Evolutionary conservation across 30 jellyfish, hydroid and myxozoan species (phyloP).

Genomic region (Aurelia aurita complex sp. Pacific): DNA sequence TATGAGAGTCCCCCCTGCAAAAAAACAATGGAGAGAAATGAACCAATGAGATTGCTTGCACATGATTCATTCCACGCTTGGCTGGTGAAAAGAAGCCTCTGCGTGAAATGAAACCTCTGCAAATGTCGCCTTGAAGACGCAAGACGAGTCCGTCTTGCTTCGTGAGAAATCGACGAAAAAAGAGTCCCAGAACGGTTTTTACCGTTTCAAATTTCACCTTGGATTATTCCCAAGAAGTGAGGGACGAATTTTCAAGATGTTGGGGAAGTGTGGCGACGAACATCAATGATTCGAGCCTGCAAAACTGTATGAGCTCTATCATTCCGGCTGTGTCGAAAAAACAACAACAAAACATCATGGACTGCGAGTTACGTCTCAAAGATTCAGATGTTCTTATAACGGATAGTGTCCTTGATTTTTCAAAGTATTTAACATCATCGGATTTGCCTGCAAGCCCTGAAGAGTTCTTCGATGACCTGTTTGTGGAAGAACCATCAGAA

Average conservation of each 20-base stretch:
- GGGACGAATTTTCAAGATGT: constrained; percentile 89
- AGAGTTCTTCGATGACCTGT: constrained; percentile 97
- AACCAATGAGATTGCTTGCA: constrained; percentile 63
- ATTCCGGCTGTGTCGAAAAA: constrained; percentile 93
- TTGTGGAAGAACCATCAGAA: constrained; percentile 74
- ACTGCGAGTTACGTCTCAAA: constrained; percentile 73
- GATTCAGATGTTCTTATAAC: constrained; percentile 91
- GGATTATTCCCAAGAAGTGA: constrained; percentile 70
- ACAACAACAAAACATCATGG: constrained; percentile 83
- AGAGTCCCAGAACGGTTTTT: constrained; percentile 71
- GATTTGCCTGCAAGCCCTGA: constrained; percentile 99
- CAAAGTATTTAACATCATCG: constrained; percentile 90
- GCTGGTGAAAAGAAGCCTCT: background rate
- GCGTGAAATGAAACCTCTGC: constrained; percentile 61
- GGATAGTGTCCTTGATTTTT: constrained; percentile 99
- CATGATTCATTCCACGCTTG: constrained; percentile 63
- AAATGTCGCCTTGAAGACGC: constrained; percentile 77
- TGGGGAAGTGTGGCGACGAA: constrained; percentile 88
- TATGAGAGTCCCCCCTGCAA: constrained; percentile 21
- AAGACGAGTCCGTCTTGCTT: constrained; percentile 37
- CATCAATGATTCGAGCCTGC: constrained; percentile 71
- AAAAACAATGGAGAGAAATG: constrained; percentile 13
- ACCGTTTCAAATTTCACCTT: constrained; percentile 68
- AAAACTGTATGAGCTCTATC: constrained; percentile 58
- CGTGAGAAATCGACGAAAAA: constrained; percentile 65